Evolutionary conservation across 2,888 invertebrate species (phyloP).

Genomic region (Dicycla oo): DNA sequence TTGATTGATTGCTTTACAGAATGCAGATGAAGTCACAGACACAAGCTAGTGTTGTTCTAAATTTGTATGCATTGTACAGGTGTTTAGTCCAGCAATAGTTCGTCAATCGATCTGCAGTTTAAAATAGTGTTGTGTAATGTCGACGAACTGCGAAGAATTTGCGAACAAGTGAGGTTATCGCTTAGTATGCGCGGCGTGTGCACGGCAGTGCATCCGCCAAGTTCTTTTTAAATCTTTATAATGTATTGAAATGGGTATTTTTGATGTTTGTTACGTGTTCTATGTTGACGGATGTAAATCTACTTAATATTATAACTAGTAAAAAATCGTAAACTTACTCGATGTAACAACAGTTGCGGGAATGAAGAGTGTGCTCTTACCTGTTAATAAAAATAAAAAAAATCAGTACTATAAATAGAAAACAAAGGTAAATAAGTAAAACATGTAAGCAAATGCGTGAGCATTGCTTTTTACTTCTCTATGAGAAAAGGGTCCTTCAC

Average conservation of each 20-base stretch:
- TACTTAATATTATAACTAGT: too few species aligned
- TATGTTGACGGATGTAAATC: conserved; percentile 6
- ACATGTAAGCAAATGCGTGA: too few species aligned
- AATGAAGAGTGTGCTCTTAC: too few species aligned
- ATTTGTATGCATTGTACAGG: conserved; percentile 50
- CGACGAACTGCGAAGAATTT: conserved; percentile 67
- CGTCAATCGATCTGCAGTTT: conserved; percentile 48
- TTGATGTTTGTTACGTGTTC: not conserved
- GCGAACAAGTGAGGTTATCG: conserved; percentile 59
- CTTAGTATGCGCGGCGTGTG: conserved; percentile 60
- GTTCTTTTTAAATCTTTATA: conserved; percentile 49
- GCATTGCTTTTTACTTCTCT: too few species aligned
- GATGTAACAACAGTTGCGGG: too few species aligned
- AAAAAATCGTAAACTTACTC: too few species aligned
- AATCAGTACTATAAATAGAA: too few species aligned
- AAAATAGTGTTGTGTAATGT: conserved; percentile 50
- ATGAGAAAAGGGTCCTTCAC: too few species aligned
- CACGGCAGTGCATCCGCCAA: conserved; percentile 65
- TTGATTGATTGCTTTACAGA: not conserved
- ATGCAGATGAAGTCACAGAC: not conserved
- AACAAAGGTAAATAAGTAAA: too few species aligned
- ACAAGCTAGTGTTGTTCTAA: not conserved
- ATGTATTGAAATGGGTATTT: conserved; percentile 27
- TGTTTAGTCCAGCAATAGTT: conserved; percentile 21
- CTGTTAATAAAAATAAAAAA: too few species aligned